Evolutionary conservation across 53 echinoderm and acorn worm genomes (phyloP), one percentile per base, ranked within the genome.

Genomic region (Hippasteria phrygiana): DNA sequence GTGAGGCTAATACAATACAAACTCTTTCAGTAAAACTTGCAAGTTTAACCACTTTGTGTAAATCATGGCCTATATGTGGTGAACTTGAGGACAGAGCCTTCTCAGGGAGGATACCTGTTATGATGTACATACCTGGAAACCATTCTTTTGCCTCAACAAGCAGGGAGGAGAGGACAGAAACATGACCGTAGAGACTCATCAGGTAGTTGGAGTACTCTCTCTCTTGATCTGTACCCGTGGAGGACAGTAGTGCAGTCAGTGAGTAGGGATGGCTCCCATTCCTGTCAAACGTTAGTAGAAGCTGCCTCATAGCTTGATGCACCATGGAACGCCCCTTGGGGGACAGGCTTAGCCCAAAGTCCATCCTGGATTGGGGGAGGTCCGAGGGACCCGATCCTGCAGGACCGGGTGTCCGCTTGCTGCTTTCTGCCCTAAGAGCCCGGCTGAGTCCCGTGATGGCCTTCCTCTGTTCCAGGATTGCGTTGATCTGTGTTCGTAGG

Each of bases 181-280:
- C 95, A 84, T 97, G 97, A 47, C 92, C 90, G 63, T 91, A 97
- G 24, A 97, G 80, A 74, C 92, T 97, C 72, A 91, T 72, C 77
- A 97, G 66, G 42, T 97, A 97, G 77, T 97, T 95, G 46, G 91
- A 89, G 33, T 75, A 83, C 69, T 80, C 83, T 18, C 40, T 37
- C 0, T 59, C 50, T 24, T 95, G 87, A 11, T 92, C 91, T 14
- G 72, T 85, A 31, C 85, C 83, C 14, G 29, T 53, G 8, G 64
- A 24, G 2, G 81, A 48, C 18, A 78, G 78, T 17, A 88, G 36
- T 6, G 69, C 89, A 38, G 84, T 43, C 87, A 93, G 72, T n/a
- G 78, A 88, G 70, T 78, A 89, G 59, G 67, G 88, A 18, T 46
- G 77, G 74, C 48, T 71, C 71, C 74, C 83, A 53, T 88, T 90